Conservation (phyloP, 2,113 vertebrate genomes). For the Hypanus sabinus region DNA sequence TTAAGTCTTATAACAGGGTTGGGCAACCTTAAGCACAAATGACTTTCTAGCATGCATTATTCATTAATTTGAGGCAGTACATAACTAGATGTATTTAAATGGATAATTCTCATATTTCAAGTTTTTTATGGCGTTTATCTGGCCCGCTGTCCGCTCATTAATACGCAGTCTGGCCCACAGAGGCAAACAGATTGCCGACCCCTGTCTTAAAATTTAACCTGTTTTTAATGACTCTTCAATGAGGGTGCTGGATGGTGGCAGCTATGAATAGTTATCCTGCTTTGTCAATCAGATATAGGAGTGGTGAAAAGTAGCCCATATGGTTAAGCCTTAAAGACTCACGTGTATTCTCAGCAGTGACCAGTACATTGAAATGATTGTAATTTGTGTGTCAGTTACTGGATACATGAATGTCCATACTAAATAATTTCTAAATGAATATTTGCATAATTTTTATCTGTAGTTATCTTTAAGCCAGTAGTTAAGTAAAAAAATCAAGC, state of each 20-base stretch:
- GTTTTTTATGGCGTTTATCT: too few species aligned
- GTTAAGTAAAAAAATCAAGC: slow-evolving; percentile 3
- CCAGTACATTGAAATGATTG: background rate
- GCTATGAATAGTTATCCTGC: background rate
- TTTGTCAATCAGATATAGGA: background rate
- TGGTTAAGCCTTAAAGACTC: background rate
- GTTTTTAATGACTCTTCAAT: background rate
- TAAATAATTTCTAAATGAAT: background rate
- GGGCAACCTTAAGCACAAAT: too few species aligned
- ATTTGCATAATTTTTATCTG: background rate
- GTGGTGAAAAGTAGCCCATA: background rate
- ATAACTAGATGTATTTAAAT: too few species aligned
- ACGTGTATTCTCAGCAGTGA: background rate
- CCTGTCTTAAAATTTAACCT: background rate
- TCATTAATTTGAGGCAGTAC: too few species aligned
- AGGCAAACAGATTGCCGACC: too few species aligned
- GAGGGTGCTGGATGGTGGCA: background rate
- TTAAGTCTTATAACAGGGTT: too few species aligned
- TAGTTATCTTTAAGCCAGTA: background rate
- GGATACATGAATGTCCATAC: background rate
- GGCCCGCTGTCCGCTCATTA: too few species aligned
- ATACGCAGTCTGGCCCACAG: too few species aligned
- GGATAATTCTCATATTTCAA: too few species aligned
- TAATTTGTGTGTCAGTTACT: background rate
- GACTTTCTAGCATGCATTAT: too few species aligned